These are phyloP conservation scores for Melinaea menophilus DNA, from an alignment of 2,888 invertebrate species.

Conservation along the genomic window DNA sequence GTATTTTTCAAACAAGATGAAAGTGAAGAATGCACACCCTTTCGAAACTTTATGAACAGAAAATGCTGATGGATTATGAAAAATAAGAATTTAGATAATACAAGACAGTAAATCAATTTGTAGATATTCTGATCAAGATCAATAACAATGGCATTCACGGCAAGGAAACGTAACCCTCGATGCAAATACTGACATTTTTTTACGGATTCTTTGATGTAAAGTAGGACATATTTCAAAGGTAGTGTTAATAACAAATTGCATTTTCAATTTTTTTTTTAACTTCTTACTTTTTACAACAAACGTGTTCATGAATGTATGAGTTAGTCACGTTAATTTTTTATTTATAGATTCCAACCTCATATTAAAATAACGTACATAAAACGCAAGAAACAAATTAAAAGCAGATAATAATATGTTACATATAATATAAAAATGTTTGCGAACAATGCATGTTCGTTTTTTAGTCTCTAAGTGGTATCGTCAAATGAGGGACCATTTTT, in stretches of 20 bases:
- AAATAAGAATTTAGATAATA: constrained; percentile 35
- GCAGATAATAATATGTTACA: too few species aligned
- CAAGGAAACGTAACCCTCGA: constrained; percentile 32
- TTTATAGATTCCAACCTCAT: too few species aligned
- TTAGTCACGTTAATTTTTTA: too few species aligned
- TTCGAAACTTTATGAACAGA: constrained; percentile 46
- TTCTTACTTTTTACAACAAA: too few species aligned
- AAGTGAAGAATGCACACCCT: constrained; percentile 29
- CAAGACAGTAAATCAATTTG: constrained; percentile 46
- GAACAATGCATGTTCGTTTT: constrained; percentile 25
- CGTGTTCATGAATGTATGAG: too few species aligned
- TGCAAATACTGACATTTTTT: constrained; percentile 43
- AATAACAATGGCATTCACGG: constrained; percentile 46
- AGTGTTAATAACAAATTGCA: too few species aligned
- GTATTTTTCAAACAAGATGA: constrained; percentile 19
- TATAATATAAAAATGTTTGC: background rate
- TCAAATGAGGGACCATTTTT: constrained; percentile 43
- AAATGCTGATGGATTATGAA: constrained; percentile 42
- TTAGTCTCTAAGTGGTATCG: constrained; percentile 17
- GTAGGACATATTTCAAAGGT: too few species aligned
- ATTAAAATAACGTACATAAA: background rate
- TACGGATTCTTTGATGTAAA: constrained; percentile 8
- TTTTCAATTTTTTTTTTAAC: too few species aligned
- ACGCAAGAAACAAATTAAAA: background rate
- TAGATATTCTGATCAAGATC: constrained; percentile 49